phyloP scores from a whole-genome alignment of 2,888 invertebrate genomes.

The Phalera bucephala region DNA sequence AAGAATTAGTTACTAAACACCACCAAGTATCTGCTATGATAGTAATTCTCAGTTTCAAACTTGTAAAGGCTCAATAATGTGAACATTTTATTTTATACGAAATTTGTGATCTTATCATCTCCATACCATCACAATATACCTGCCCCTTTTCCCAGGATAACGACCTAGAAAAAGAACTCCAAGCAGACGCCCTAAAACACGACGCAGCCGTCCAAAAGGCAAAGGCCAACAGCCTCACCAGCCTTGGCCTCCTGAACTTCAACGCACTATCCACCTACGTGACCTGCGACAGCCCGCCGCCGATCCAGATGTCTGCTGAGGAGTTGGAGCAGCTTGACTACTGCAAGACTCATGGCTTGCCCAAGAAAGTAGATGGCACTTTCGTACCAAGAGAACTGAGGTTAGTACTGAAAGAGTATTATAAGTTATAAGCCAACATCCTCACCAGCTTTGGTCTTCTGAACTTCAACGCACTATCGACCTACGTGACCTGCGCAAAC shows the following conservation, averaged over 20 bases:
- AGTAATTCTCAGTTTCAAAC: too few species aligned
- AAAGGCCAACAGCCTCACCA: slow-evolving; percentile 60
- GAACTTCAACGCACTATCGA: slow-evolving; percentile 80
- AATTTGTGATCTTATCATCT: too few species aligned
- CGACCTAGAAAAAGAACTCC: slow-evolving; percentile 70
- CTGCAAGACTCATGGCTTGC: slow-evolving; percentile 88
- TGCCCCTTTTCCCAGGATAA: slow-evolving; percentile 52
- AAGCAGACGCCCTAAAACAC: slow-evolving; percentile 63
- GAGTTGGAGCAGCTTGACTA: slow-evolving; percentile 89
- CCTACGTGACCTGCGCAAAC: slow-evolving; percentile 90
- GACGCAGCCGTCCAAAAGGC: slow-evolving; percentile 56
- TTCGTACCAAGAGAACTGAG: slow-evolving; percentile 87
- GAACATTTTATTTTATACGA: too few species aligned
- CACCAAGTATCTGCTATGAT: too few species aligned
- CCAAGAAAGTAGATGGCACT: slow-evolving; percentile 86
- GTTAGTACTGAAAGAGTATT: too few species aligned
- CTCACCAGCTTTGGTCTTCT: slow-evolving; percentile 62
- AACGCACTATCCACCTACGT: slow-evolving; percentile 85
- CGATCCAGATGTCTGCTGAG: slow-evolving; percentile 90
- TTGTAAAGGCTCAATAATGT: too few species aligned
- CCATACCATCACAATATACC: too few species aligned
- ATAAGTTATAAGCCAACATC: slow-evolving; percentile 60
- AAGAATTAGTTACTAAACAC: too few species aligned
- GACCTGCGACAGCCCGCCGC: slow-evolving; percentile 91
- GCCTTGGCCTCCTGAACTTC: slow-evolving; percentile 69